Evolutionary conservation across 2,113 vertebrate genomes (phyloP).

Genomic region (Erythrocebus patas): DNA sequence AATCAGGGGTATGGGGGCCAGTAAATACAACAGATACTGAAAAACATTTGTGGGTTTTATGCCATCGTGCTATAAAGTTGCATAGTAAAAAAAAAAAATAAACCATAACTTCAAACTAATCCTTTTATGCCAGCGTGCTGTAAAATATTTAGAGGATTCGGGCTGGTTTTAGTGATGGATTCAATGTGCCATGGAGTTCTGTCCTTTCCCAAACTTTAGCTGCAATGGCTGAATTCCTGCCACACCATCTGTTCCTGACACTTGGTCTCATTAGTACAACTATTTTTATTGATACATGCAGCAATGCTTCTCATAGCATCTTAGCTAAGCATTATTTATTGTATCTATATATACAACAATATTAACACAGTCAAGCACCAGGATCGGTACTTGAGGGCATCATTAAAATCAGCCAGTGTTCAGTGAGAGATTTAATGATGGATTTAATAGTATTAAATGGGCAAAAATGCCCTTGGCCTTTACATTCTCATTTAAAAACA

Average conservation of each 20-base stretch:
- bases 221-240: conserved; percentile 63
- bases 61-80: conserved; percentile 61
- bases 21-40: not conserved
- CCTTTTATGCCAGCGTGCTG: conserved; percentile 76
- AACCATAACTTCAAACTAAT: conserved; percentile 73
- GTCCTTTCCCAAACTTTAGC: conserved; percentile 63
- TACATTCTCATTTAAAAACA: conserved; percentile 87
- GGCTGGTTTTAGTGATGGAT: conserved; percentile 68
- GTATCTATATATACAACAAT: conserved; percentile 84
- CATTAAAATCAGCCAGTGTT: conserved; percentile 86
- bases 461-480: conserved; percentile 86
- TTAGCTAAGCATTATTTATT: conserved; percentile 87
- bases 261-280: conserved; percentile 81
- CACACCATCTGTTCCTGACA: conserved; percentile 73
- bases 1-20: not conserved
- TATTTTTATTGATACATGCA: conserved; percentile 81
- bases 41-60: conserved; percentile 60
- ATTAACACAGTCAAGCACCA: conserved; percentile 85
- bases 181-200: conserved; percentile 31
- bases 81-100: conserved; percentile 62
- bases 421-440: conserved; percentile 85
- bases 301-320: conserved; percentile 76
- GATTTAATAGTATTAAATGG: conserved; percentile 86
- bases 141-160: conserved; percentile 76
- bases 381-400: conserved; percentile 82